phyloP scores from a whole-genome alignment of 92 coral and sea anemone genomes.

The Palythoa heliodiscus region DNA sequence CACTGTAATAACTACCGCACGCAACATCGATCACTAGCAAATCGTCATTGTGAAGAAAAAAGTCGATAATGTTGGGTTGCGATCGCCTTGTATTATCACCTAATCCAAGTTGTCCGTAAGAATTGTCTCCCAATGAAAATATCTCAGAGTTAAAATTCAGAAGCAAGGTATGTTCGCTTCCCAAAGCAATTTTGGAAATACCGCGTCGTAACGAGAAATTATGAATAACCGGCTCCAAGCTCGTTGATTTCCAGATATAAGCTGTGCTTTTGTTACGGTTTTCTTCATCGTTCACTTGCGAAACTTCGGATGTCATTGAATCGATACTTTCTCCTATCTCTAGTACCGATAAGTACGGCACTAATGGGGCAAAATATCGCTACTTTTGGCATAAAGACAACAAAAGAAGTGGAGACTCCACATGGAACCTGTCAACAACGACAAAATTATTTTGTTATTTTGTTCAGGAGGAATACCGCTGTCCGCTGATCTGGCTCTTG shows the following conservation, averaged over 20 bases:
- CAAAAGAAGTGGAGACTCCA: constrained; percentile 25
- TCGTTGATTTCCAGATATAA: constrained; percentile 91
- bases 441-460: constrained; percentile 22
- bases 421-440: constrained; percentile 31
- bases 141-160: constrained; percentile 77
- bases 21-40: constrained; percentile 66
- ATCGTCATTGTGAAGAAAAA: constrained; percentile 60
- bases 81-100: constrained; percentile 74
- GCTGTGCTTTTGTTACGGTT: constrained; percentile 81
- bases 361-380: not conserved
- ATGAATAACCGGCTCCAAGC: constrained; percentile 76
- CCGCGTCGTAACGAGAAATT: constrained; percentile 72
- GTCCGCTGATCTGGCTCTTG: not conserved
- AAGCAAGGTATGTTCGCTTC: constrained; percentile 83
- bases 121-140: constrained; percentile 84
- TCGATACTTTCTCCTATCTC: not conserved
- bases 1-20: constrained; percentile 86
- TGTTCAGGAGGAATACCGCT: constrained; percentile 46
- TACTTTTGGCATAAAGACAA: not conserved
- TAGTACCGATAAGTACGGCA: constrained; percentile 5
- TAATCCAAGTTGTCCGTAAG: constrained; percentile 91
- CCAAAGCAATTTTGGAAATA: constrained; percentile 86
- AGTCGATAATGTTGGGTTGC: constrained; percentile 64
- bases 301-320: constrained; percentile 44
- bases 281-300: constrained; percentile 49